Percentiles rank a stretch among this genome's conserved stretches.
Evolutionary conservation across 92 coral and sea anemone species (phyloP).

Genomic region (Montipora capitata): DNA sequence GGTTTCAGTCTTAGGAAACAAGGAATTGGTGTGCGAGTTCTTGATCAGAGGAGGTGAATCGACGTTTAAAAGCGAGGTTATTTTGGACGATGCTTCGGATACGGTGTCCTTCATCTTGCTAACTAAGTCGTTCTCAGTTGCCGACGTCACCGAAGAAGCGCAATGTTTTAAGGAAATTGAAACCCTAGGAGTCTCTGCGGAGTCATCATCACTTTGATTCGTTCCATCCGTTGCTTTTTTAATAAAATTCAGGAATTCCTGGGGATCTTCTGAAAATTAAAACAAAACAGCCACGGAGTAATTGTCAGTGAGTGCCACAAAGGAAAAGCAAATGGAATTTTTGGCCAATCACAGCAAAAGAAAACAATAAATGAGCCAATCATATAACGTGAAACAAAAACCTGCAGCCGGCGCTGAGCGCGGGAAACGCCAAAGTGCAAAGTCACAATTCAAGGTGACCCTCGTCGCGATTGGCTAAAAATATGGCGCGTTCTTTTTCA

Average conservation of each 20-base stretch:
- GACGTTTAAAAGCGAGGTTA: conserved; percentile 19
- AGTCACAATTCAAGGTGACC: too few species aligned
- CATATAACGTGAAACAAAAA: too few species aligned
- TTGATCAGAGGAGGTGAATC: conserved; percentile 2
- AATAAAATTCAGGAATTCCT: background rate
- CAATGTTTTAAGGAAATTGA: conserved; percentile 8
- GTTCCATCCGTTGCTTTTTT: background rate
- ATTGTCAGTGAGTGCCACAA: too few species aligned
- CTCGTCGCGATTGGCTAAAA: background rate
- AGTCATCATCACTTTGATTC: background rate
- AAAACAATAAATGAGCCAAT: too few species aligned
- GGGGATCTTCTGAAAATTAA: conserved; percentile 34
- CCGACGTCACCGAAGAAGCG: background rate
- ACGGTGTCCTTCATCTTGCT: conserved; percentile 44
- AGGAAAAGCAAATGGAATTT: too few species aligned
- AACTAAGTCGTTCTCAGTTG: conserved; percentile 29
- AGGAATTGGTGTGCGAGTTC: conserved; percentile 18
- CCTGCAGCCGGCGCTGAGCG: too few species aligned
- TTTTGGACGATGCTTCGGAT: conserved; percentile 46
- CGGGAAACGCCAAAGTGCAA: too few species aligned
- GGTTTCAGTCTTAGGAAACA: conserved; percentile 15
- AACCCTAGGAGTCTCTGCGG: conserved; percentile 11
- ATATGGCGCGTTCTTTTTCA: too few species aligned
- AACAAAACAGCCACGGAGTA: background rate
- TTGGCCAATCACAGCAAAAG: too few species aligned